Evolutionary conservation across 2,888 invertebrate species (phyloP).

Genomic region (Dorcus hopei): DNA sequence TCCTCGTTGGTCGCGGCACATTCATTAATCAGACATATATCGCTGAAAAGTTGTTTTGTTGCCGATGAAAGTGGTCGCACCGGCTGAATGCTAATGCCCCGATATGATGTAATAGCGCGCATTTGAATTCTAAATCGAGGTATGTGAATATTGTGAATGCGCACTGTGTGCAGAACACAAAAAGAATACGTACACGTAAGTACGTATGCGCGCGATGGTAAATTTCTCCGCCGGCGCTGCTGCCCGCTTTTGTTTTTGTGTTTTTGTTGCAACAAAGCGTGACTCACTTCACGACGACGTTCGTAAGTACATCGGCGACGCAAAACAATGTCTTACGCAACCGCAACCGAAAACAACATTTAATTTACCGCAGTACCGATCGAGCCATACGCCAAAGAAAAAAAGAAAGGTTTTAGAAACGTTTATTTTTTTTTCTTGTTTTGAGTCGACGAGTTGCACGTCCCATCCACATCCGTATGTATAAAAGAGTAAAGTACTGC

Average conservation of each 20-base stretch:
- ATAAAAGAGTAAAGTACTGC: too few relatives aligned
- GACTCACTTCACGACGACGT: slow-evolving; percentile 3
- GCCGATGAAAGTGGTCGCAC: slow-evolving; percentile 27
- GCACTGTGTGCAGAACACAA: slow-evolving; percentile 10
- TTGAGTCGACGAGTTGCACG: too few relatives aligned
- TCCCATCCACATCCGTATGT: too few relatives aligned
- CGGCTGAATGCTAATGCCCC: slow-evolving; percentile 22
- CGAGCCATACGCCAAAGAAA: too few relatives aligned
- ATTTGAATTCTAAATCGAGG: slow-evolving; percentile 12
- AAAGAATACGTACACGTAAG: slow-evolving; percentile 9
- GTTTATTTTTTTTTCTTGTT: too few relatives aligned
- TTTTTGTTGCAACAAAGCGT: slow-evolving; percentile 13
- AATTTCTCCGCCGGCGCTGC: slow-evolving; percentile 11
- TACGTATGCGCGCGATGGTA: slow-evolving; percentile 2
- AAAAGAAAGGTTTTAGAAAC: too few relatives aligned
- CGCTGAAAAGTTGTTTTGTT: slow-evolving; percentile 28
- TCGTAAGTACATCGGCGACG: background rate
- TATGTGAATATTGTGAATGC: slow-evolving; percentile 16
- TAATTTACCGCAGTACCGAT: too few relatives aligned
- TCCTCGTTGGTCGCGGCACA: background rate
- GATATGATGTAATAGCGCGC: slow-evolving; percentile 21
- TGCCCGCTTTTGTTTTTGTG: slow-evolving; percentile 10
- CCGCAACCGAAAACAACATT: background rate
- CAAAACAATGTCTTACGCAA: background rate
- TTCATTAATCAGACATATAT: background rate